phyloP scores from a whole-genome alignment of 1,140 invertebrate genomes.

The Phenacoccus solenopsis region DNA sequence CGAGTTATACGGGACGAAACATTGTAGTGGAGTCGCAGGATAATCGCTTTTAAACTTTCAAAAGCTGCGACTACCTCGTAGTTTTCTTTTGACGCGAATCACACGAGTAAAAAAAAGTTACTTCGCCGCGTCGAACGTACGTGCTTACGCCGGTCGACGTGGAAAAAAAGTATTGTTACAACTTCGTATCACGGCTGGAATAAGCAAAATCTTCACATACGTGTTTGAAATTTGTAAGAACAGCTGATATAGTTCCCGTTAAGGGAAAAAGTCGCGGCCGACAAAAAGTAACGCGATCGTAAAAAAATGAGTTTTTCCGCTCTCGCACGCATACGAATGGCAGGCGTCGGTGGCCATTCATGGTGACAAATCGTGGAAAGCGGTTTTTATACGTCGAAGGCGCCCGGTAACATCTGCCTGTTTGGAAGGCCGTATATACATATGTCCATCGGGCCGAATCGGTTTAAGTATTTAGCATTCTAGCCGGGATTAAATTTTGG shows the following conservation, averaged over 20 bases:
- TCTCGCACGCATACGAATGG: background rate
- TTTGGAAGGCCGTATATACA: background rate
- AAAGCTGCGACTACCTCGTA: constrained; percentile 4
- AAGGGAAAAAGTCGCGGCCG: background rate
- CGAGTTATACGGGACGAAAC: too few species aligned
- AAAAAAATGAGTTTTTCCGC: background rate
- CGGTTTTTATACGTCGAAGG: background rate
- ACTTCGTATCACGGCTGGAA: constrained; percentile 12
- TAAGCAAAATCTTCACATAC: constrained; percentile 18
- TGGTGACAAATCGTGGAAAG: background rate
- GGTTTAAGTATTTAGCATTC: background rate
- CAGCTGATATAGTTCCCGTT: background rate
- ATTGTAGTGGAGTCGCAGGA: too few species aligned
- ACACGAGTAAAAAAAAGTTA: background rate
- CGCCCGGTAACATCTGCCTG: background rate
- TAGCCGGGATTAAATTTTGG: background rate
- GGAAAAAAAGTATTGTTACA: constrained; percentile 14
- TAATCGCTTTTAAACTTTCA: constrained; percentile 14
- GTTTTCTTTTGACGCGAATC: constrained; percentile 4
- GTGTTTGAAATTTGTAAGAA: constrained; percentile 16
- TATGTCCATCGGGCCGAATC: background rate
- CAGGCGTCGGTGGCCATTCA: background rate
- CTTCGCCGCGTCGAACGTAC: constrained; percentile 9
- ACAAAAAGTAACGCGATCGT: background rate
- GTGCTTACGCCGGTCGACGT: background rate